Base-by-base conservation (phyloP, 1,140 invertebrate species). In the Pogonomyrmex barbatus region DNA sequence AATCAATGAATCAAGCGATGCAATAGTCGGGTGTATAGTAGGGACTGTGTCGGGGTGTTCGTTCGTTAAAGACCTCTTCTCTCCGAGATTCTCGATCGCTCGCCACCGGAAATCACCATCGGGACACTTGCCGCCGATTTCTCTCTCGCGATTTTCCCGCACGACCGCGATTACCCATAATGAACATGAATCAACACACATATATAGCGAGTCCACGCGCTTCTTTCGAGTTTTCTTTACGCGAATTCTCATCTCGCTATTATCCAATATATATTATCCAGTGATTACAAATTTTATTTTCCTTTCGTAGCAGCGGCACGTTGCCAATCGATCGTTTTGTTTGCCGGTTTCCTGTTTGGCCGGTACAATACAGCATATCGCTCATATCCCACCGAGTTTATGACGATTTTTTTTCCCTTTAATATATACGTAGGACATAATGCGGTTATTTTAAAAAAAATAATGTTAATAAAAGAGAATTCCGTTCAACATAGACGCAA, bases 1-100 rank as follows among this genome's bases (percentile, higher is more conserved):
- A 90, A 86, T 89, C 88, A 93, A 89, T 91, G 68, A 92, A 92
- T 91, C 88, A 93, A 92, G 87, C 71, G 92, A 91, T 94, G 92
- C 93, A 94, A 94, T 94, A 94, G 93, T 91, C 65, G 88, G 88
- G 89, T 85, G 81, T 86, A 76, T 88, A 91, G 83, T 89, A 90
- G 83, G 88, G 82, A 87, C 81, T 58, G 67, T 85, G 65, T 91
- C 65, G 67, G 77, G 89, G 88, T 90, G 65, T 42, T 81, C 14
- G 70, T 73, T 52, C 56, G 47, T 87, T 84, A 30, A 60, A 56
- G 36, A 14, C 17, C 39, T 68, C 39, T 67, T 63, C 50, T 45
- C 56, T 76, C 63, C 42, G 42, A 52, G 73, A 73, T 82, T 30
- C 56, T 60, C 63, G 63, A 70, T 47, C 33, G 24, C 63, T 79